Percentiles rank a stretch among this genome's conserved stretches.
These are phyloP conservation scores for Gonocerus acuteangulatus DNA, from an alignment of 2,888 invertebrate species.

Conservation along the genomic window DNA sequence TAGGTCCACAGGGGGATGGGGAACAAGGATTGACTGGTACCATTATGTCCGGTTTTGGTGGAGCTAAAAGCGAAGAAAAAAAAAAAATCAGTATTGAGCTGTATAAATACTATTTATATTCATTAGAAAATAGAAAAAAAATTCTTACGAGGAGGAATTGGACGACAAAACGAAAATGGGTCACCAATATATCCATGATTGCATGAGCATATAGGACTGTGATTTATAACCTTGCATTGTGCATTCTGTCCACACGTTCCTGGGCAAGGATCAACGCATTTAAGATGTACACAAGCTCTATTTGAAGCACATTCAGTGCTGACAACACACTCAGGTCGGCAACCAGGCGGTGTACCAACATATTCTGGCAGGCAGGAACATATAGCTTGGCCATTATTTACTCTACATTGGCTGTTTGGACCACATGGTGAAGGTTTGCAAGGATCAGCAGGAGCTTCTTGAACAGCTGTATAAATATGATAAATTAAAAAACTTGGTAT, in stretches of 20 bases:
- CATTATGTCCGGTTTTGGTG: constrained; percentile 14
- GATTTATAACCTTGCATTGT: constrained; percentile 63
- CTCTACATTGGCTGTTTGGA: constrained; percentile 70
- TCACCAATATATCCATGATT: constrained; percentile 54
- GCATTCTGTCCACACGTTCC: constrained; percentile 66
- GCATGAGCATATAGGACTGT: constrained; percentile 64
- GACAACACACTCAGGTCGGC: constrained; percentile 64
- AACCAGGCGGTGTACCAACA: constrained; percentile 58
- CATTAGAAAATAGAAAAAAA: not conserved
- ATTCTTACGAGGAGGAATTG: constrained; percentile 48
- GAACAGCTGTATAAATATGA: constrained; percentile 30
- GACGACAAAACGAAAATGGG: constrained; percentile 62
- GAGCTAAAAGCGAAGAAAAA: constrained; percentile 1
- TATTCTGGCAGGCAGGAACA: constrained; percentile 63
- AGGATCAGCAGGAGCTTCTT: constrained; percentile 44
- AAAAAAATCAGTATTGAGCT: not conserved
- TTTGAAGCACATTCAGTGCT: constrained; percentile 63
- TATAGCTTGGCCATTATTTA: constrained; percentile 60
- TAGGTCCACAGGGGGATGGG: constrained; percentile 55
- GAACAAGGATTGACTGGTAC: constrained; percentile 49
- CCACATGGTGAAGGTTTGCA: constrained; percentile 76
- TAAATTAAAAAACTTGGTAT: not conserved
- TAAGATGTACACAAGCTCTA: constrained; percentile 59
- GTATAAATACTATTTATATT: not conserved
- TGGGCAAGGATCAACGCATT: constrained; percentile 65